Evolutionary conservation across 2,113 vertebrate species (phyloP).

Genomic region (Sorex araneus): DNA sequence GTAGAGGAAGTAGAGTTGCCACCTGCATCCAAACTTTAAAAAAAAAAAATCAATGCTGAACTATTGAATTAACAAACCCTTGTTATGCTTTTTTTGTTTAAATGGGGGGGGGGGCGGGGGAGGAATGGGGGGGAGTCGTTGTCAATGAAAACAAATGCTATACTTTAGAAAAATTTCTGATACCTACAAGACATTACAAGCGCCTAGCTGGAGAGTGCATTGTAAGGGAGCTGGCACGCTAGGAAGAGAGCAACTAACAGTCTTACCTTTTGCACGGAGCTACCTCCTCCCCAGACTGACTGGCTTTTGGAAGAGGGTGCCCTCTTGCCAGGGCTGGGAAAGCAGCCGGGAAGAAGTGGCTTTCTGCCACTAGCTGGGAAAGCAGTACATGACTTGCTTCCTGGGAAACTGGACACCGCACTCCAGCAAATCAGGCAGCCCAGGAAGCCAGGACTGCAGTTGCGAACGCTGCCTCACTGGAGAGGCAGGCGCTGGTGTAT

Average conservation of each 20-base stretch:
- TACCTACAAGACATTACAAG: slow-evolving; percentile 59
- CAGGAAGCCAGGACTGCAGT: slow-evolving; percentile 83
- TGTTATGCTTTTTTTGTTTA: background rate
- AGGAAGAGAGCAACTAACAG: slow-evolving; percentile 71
- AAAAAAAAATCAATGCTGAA: slow-evolving; percentile 33
- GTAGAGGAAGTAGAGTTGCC: slow-evolving; percentile 61
- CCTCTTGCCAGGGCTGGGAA: slow-evolving; percentile 76
- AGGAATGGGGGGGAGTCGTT: slow-evolving; percentile 4
- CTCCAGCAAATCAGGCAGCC: slow-evolving; percentile 80
- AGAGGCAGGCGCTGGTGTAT: slow-evolving; percentile 75
- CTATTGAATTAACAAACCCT: background rate
- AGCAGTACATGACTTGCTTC: slow-evolving; percentile 79
- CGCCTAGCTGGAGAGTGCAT: slow-evolving; percentile 75
- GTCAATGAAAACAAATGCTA: background rate
- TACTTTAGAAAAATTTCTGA: background rate
- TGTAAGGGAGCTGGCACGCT: slow-evolving; percentile 61
- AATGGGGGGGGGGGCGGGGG: too few species aligned
- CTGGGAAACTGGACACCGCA: slow-evolving; percentile 83
- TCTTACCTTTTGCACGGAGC: slow-evolving; percentile 84
- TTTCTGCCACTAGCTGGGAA: slow-evolving; percentile 78
- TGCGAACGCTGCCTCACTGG: slow-evolving; percentile 86
- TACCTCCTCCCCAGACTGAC: slow-evolving; percentile 69
- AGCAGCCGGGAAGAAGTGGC: slow-evolving; percentile 77
- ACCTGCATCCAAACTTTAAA: slow-evolving; percentile 83
- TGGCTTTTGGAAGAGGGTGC: slow-evolving; percentile 60